phyloP scores from a whole-genome alignment of 2,888 invertebrate genomes.

The Nipponacmea schrenckii region DNA sequence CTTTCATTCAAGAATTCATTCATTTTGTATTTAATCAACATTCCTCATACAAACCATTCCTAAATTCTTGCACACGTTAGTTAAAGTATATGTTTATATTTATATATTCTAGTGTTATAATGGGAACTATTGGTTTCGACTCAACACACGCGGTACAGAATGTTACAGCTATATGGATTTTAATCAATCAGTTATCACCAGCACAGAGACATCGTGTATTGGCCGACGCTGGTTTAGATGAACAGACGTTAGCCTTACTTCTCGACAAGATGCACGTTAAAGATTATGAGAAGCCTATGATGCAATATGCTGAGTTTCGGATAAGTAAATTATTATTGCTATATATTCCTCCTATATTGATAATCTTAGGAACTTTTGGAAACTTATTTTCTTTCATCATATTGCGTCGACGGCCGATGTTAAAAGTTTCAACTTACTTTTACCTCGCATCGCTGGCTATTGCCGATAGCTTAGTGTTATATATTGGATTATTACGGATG shows the following conservation, averaged over 20 bases:
- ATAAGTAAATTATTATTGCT: constrained; percentile 47
- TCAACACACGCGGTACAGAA: constrained; percentile 6
- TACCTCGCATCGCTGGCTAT: constrained; percentile 63
- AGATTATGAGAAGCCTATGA: constrained; percentile 25
- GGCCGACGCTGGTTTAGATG: constrained; percentile 13
- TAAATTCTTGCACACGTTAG: no score
- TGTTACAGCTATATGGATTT: constrained; percentile 15
- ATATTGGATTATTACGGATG: constrained; percentile 58
- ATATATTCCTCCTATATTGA: constrained; percentile 59
- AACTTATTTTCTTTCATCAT: constrained; percentile 63
- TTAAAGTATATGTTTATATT: no score
- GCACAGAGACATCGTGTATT: constrained; percentile 17
- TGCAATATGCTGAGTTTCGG: constrained; percentile 41
- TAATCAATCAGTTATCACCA: constrained; percentile 20
- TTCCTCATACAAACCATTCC: no score
- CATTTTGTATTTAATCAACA: no score
- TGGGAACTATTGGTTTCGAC: not conserved
- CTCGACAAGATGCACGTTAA: constrained; percentile 26
- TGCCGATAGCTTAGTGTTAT: constrained; percentile 61
- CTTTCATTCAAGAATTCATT: no score
- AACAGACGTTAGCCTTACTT: constrained; percentile 17
- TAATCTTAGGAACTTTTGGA: constrained; percentile 62
- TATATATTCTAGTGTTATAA: not conserved
- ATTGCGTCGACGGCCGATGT: constrained; percentile 60
- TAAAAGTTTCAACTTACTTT: constrained; percentile 61